Base-by-base conservation (phyloP, 2,113 vertebrate species). In the Syrrhaptes paradoxus region DNA sequence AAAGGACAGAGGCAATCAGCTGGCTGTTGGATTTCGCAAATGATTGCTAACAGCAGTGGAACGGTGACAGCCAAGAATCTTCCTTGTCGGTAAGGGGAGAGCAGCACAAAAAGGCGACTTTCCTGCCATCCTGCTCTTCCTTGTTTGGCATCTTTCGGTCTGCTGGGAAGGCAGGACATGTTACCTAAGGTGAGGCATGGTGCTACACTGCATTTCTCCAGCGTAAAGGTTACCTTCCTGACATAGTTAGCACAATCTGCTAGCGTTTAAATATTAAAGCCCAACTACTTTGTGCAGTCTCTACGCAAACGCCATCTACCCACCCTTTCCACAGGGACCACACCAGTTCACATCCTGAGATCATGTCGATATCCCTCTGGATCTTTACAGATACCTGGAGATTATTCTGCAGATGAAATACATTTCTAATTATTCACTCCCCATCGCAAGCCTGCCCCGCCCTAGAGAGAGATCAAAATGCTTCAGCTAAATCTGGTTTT, bases 21-120 rank as follows among this genome's bases (percentile, higher is more conserved):
- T 31, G 43, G 59, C 32, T 26, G 6, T 8, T 58, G n/a, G 16
- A 43, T 57, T 71, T 88, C 3, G 4, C 29, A 83, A 59, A 55
- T 80, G 45, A 71, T 59, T 66, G 11, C 63, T 70, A 54, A 34
- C 19, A 49, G 26, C 0, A 0, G 11, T 36, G 15, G 16, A 72
- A 49, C 0, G 0, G 0, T 48, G 43, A 22, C 31, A 72, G 17
- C 28, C 2, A 2, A 67, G 31, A 80, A 51, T 51, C 43, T 79
- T 90, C 49, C 31, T 36, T 45, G 25, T n/a, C 4, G 5, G 19
- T 22, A 55, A 55, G 4, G 2, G 34, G 22, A 61, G 10, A 92
- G 18, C 9, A 65, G 63, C 31, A 73, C 51, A 71, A 43, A 70
- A 86, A 48, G 7, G 5, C 1, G 3, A 68, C 22, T 71, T 92